Base-by-base conservation (phyloP, 2,797 vertebrate species). In the Chanos chanos region DNA sequence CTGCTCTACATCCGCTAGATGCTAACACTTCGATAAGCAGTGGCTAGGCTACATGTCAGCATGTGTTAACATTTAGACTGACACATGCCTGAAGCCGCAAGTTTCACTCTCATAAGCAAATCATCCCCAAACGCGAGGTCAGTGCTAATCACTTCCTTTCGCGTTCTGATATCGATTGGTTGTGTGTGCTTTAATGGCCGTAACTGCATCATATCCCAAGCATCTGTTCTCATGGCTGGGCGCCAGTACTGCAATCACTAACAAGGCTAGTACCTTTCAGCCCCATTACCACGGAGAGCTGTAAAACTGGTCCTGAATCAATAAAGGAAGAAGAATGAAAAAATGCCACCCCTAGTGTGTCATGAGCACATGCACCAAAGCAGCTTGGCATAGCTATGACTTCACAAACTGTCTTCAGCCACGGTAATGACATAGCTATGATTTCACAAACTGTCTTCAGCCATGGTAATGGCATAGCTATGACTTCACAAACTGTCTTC, bases 191-290 rank as follows among this genome's bases (percentile, higher is more conserved):
- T 16, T 62, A 68, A 62, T 63, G 33, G 52, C 27, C 60, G 9
- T 28, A 54, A 21, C 65, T 68, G 36, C 25, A 64, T 71, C 65
- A 59, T 52, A 61, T 62, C 44, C 56, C 24, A 36, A 61, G 39
- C 31, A 41, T 34, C 31, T 41, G 52, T 28, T 21, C 7, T 12
- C 13, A 7, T 31, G 9, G 4, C 7, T 37, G 18, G 28, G n/a
- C 36, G 33, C 48, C 54, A 57, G 67, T 43, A 59, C 22, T 36
- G 3, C 49, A 39, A 21, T 43, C 30, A 24, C 25, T 67, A 63
- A 69, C 58, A 19, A 57, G 57, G 64, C 36, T 4, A 34, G 37
- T 31, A 40, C 56, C 57, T 65, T 62, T 63, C 34, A 53, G 47
- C 24, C 10, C 59, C 8, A 70, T 68, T 73, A 61, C 43, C 24